Evolutionary conservation across 2,113 vertebrate species (phyloP).

Genomic region (Empidonax alnorum): DNA sequence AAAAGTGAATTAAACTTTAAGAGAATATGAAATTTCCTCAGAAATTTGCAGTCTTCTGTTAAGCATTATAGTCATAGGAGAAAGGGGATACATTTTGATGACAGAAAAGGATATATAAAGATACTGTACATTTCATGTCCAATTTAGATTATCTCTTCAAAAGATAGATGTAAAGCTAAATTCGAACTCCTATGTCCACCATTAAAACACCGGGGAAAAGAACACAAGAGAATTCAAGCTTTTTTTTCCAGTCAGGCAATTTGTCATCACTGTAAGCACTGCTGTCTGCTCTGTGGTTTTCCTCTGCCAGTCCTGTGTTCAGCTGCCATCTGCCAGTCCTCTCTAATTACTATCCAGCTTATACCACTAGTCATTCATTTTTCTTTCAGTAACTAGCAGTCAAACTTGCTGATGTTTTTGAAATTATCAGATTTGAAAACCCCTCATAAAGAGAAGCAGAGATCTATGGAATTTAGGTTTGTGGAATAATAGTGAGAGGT

Average conservation of each 20-base stretch:
- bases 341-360: slow-evolving; percentile 34
- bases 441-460: not conserved
- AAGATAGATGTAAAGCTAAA: not conserved
- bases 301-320: slow-evolving; percentile 32
- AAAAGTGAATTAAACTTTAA: not conserved
- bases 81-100: not conserved
- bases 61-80: not conserved
- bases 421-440: slow-evolving; percentile 12
- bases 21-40: not conserved
- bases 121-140: not conserved
- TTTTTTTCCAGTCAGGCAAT: slow-evolving; percentile 59
- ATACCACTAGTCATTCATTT: slow-evolving; percentile 23
- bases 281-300: slow-evolving; percentile 45
- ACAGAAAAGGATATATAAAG: not conserved
- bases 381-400: slow-evolving; percentile 47
- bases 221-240: slow-evolving; percentile 19
- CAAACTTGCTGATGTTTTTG: slow-evolving; percentile 24
- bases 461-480: not conserved
- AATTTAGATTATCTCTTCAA: not conserved
- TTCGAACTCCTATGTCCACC: slow-evolving; percentile 30
- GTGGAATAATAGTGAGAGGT: not conserved
- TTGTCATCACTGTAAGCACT: slow-evolving; percentile 60
- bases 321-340: slow-evolving; percentile 64
- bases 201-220: slow-evolving; percentile 35
- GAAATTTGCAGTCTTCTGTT: not conserved